phyloP scores from a whole-genome alignment of 2,888 invertebrate species.

The Odontocolon sp. region DNA sequence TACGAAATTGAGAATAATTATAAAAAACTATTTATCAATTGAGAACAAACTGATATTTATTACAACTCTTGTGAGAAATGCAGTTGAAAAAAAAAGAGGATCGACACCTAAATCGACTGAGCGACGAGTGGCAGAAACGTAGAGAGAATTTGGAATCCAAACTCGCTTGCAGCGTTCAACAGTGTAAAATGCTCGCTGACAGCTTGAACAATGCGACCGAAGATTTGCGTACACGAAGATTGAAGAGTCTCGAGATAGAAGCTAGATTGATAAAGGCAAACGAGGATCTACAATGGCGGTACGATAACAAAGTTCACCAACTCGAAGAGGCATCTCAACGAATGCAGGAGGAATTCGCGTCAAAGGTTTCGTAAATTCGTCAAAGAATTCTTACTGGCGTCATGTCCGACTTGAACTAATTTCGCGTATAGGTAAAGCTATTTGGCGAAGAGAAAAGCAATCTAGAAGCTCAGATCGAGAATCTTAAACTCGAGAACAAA shows the following conservation, averaged over 20 bases:
- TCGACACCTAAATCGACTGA: constrained; percentile 81
- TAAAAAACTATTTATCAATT: neutral
- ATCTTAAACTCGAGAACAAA: constrained; percentile 71
- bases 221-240: constrained; percentile 82
- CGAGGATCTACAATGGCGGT: constrained; percentile 84
- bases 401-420: neutral
- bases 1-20: constrained; percentile 68
- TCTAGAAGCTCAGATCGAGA: constrained; percentile 70
- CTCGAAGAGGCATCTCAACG: constrained; percentile 83
- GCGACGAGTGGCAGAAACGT: constrained; percentile 84
- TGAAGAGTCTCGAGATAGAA: constrained; percentile 83
- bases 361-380: constrained; percentile 80
- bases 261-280: constrained; percentile 83
- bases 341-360: constrained; percentile 84
- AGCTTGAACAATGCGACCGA: constrained; percentile 85
- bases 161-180: constrained; percentile 83
- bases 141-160: constrained; percentile 83
- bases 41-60: constrained; percentile 1
- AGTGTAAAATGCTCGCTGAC: constrained; percentile 84
- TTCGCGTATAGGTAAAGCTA: constrained; percentile 29
- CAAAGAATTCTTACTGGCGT: neutral
- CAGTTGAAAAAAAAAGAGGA: constrained; percentile 84
- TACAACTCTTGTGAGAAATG: constrained; percentile 34
- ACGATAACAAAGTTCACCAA: constrained; percentile 83
- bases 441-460: constrained; percentile 72